Evolutionary conservation across 2,113 vertebrate species (phyloP).

Genomic region (Rhynchopsitta pachyrhyncha): DNA sequence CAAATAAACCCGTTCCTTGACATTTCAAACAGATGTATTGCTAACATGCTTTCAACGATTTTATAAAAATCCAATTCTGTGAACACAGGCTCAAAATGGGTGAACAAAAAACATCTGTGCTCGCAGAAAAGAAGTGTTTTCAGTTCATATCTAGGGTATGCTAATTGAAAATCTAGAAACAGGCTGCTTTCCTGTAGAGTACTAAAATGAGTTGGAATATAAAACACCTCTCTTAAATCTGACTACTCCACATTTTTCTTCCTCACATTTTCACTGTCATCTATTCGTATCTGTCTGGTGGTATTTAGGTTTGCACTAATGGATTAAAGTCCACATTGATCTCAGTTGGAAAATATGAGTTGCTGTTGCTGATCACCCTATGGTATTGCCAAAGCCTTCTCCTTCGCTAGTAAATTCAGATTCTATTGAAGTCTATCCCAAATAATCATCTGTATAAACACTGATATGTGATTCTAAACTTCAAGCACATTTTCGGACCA

Average conservation of each 20-base stretch:
- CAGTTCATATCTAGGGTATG: constrained; percentile 57
- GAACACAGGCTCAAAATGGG: constrained; percentile 39
- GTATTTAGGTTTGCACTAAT: constrained; percentile 71
- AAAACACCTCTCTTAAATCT: constrained; percentile 65
- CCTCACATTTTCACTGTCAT: constrained; percentile 47
- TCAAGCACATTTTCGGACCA: constrained; percentile 85
- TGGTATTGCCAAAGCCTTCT: constrained; percentile 71
- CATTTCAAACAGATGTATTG: constrained; percentile 59
- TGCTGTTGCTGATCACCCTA: constrained; percentile 71
- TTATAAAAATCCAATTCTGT: constrained; percentile 60
- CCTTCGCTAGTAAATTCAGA: constrained; percentile 68
- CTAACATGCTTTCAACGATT: constrained; percentile 45
- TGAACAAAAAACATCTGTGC: constrained; percentile 59
- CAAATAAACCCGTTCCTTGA: constrained; percentile 41
- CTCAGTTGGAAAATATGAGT: constrained; percentile 76
- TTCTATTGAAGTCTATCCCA: constrained; percentile 86
- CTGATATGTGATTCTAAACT: constrained; percentile 88
- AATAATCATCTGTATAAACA: constrained; percentile 94
- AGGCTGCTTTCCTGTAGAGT: constrained; percentile 62
- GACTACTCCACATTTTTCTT: constrained; percentile 44
- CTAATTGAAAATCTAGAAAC: constrained; percentile 75
- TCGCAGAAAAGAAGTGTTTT: constrained; percentile 60
- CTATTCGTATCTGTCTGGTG: constrained; percentile 67
- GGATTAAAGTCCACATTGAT: constrained; percentile 72
- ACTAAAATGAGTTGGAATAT: constrained; percentile 66